phyloP scores from a whole-genome alignment of 2,113 vertebrate genomes.

The Pterocles burchelli region DNA sequence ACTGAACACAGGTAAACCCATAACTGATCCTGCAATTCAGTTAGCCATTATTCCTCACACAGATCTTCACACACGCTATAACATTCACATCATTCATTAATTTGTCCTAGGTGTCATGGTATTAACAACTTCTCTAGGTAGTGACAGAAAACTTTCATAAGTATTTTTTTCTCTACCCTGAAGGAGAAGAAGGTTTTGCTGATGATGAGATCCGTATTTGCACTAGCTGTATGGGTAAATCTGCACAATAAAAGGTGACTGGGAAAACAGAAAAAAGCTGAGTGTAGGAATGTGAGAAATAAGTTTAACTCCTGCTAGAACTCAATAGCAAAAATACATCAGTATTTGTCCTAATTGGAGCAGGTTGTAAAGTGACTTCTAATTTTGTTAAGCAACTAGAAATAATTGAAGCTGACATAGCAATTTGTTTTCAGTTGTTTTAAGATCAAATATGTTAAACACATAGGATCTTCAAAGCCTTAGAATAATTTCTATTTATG shows the following conservation, averaged over 20 bases:
- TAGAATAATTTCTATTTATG: neutral
- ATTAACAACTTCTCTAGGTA: neutral
- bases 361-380: no score
- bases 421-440: no score
- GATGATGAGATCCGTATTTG: neutral
- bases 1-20: neutral
- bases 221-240: neutral
- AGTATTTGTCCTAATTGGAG: no score
- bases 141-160: neutral
- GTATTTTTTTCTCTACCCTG: neutral
- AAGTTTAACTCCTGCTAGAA: neutral
- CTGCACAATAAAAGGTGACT: neutral
- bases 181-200: neutral
- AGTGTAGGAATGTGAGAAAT: neutral
- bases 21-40: neutral
- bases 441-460: neutral
- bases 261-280: neutral
- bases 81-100: neutral
- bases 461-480: neutral
- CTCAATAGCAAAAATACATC: neutral
- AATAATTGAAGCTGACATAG: no score
- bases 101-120: neutral
- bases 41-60: neutral
- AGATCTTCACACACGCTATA: neutral
- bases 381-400: no score